phyloP scores from a whole-genome alignment of 2,113 vertebrate genomes.

The Macrotus californicus region DNA sequence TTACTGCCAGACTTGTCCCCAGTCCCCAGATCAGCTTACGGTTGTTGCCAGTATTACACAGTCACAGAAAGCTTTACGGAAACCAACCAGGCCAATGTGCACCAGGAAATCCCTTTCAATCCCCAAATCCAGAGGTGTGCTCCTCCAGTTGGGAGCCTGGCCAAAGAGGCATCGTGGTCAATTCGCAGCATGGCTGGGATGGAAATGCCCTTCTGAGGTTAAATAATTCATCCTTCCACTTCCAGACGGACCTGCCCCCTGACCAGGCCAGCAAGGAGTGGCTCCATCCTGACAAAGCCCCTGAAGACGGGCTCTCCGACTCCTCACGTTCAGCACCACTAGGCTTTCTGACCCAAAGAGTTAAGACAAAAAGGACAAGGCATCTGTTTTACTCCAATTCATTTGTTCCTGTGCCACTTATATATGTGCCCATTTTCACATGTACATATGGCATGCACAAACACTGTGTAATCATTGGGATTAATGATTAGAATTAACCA shows the following conservation, averaged over 20 bases:
- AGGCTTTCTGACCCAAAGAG: background rate
- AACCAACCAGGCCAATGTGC: constrained; percentile 31
- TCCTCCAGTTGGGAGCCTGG: constrained; percentile 17
- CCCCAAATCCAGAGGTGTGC: background rate
- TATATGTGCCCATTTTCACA: background rate
- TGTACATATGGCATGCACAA: background rate
- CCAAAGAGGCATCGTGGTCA: constrained; percentile 6
- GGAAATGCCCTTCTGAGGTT: constrained; percentile 5
- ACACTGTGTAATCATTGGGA: background rate
- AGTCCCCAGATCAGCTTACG: constrained; percentile 68
- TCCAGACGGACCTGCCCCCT: background rate
- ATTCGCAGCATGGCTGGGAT: background rate
- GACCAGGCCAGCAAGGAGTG: background rate
- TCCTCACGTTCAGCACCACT: background rate
- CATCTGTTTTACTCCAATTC: background rate
- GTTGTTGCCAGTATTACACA: constrained; percentile 50
- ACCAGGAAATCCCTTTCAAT: constrained; percentile 67
- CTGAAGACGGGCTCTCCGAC: background rate
- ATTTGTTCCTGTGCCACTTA: background rate
- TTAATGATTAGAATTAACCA: background rate
- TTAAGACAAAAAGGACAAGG: constrained; percentile 4
- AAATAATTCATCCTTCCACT: background rate
- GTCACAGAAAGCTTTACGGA: constrained; percentile 60
- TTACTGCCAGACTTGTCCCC: constrained; percentile 63
- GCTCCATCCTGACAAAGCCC: background rate